Evolutionary conservation across 2,113 vertebrate species (phyloP).

Genomic region (Aptenodytes patagonicus): DNA sequence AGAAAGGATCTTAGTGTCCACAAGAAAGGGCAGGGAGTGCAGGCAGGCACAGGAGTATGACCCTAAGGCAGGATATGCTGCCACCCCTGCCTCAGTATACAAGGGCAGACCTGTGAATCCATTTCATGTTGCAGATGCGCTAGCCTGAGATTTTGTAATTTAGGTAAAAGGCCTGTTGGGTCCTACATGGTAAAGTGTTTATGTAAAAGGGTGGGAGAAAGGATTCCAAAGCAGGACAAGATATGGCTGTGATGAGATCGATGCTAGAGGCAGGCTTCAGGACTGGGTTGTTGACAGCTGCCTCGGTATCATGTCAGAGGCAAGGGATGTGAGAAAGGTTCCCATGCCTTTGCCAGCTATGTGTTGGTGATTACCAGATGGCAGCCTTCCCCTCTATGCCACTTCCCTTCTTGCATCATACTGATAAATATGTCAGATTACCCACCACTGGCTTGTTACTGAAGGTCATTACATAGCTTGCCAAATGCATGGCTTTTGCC

Average conservation of each 20-base stretch:
- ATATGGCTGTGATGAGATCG: background rate
- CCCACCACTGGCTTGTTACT: background rate
- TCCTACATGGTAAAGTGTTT: background rate
- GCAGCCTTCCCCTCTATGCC: background rate
- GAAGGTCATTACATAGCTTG: background rate
- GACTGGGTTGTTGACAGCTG: background rate
- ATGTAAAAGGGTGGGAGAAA: background rate
- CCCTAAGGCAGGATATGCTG: background rate
- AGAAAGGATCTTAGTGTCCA: background rate
- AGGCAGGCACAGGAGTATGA: background rate
- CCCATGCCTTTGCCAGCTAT: background rate
- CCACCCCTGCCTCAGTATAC: background rate
- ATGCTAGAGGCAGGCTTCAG: background rate
- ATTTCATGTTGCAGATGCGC: background rate
- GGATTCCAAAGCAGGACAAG: background rate
- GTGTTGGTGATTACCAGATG: background rate
- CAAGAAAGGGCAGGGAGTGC: background rate
- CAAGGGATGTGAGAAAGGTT: background rate
- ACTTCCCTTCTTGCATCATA: background rate
- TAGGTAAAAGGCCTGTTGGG: background rate
- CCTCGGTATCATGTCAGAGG: background rate
- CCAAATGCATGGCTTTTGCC: background rate
- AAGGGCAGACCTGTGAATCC: background rate
- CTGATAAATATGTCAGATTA: background rate
- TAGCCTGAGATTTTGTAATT: background rate